Percentiles rank a stretch among this genome's conserved stretches.
Conservation (phyloP, 53 echinoderm and acorn worm genomes). For the Crossaster papposus region DNA sequence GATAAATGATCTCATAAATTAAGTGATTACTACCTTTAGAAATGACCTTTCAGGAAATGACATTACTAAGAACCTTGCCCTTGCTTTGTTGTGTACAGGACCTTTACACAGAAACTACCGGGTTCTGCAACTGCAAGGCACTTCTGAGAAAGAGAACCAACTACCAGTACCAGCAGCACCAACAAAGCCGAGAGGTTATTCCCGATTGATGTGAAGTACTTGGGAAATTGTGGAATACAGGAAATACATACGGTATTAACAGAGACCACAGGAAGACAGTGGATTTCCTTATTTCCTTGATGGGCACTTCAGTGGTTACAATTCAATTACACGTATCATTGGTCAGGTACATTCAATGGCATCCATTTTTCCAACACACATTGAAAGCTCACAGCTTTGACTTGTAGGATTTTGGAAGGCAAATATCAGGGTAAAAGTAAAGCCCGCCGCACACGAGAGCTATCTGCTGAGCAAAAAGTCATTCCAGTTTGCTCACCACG, state of each 20-base stretch:
- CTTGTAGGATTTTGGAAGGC: too few species aligned
- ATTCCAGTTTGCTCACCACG: too few species aligned
- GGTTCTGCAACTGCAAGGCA: not conserved
- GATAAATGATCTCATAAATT: not conserved
- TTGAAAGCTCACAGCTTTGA: not conserved
- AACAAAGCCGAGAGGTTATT: not conserved
- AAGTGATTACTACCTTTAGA: not conserved
- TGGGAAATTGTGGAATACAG: not conserved
- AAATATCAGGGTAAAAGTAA: too few species aligned
- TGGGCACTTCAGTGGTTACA: conserved; percentile 1
- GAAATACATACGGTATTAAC: conserved; percentile 62
- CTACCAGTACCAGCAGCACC: not conserved
- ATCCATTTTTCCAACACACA: not conserved
- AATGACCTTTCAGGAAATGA: not conserved
- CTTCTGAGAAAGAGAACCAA: not conserved
- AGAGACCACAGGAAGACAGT: conserved; percentile 49
- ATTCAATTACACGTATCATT: not conserved
- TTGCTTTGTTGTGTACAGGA: not conserved
- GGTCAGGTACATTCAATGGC: not conserved
- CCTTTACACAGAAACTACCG: too few species aligned
- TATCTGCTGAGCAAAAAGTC: too few species aligned
- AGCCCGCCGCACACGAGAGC: too few species aligned
- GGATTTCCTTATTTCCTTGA: conserved; percentile 48
- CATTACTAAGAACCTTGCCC: not conserved
- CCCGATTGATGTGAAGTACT: not conserved